Base-by-base conservation (phyloP, 2,797 vertebrate species). In the Labeo calbasu region DNA sequence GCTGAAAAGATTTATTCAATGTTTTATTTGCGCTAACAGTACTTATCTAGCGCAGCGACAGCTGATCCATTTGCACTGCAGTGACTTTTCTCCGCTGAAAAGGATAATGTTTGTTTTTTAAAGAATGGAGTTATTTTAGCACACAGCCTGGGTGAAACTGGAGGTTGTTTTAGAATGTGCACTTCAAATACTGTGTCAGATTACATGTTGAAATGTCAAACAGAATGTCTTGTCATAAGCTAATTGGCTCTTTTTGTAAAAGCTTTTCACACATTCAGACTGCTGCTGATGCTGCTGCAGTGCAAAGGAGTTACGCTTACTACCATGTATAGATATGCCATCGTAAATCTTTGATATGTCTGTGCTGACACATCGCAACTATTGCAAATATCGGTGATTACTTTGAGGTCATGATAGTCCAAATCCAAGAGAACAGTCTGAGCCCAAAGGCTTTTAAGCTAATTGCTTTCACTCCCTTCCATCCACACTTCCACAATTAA, bases 381-480 rank as follows among this genome's bases (percentile, higher is more conserved):
- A 15, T 50, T 14, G 50, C 69, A 51, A 50, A 53, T 86, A 75
- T 51, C 50, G 14, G 51, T 80, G 75, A 65, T 82, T 69, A 28
- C 70, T 87, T 86, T 8, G 72, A 82, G 77, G 72, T 63, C 82
- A 78, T 21, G 70, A 86, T 86, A 88, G 91, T 89, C 86, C 28
- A 77, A 76, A 88, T n/a, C 65, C 71, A 73, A 88, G 85, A 75
- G 79, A 86, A 85, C 63, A 85, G 46, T 82, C 72, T 84, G 77
- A 84, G 89, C 66, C 88, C 87, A 87, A 66, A 84, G 76, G 89
- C 89, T 93, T 94, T 94, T 94, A 94, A 93, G 87, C 85, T 92
- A 93, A 94, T 94, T 94, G 91, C 86, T 84, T 92, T 80, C 55
- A 53, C 25, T 17, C n/a, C 61, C 80, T 72, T 50, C 14, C 46